A percentile compares a stretch with the other conserved stretches of the same genome.
phyloP scores from a whole-genome alignment of 2,888 invertebrate species.

The Pandemis heparana region DNA sequence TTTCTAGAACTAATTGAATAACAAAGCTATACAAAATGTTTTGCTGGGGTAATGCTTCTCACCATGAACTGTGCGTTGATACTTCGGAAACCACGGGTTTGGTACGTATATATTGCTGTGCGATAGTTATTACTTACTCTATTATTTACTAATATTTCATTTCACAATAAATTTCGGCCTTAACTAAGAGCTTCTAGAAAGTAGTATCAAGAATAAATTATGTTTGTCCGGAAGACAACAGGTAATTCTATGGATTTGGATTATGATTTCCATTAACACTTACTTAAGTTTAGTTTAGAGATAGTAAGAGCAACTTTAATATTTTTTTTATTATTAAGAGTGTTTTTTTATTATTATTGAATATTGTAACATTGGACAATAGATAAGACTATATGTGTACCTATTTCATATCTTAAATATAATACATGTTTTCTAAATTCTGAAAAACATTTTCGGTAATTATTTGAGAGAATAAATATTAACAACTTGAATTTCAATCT shows the following conservation, averaged over 20 bases:
- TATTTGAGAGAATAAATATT: too few relatives aligned
- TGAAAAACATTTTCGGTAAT: too few relatives aligned
- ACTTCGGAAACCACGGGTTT: slow-evolving; percentile 69
- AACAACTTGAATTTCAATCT: too few relatives aligned
- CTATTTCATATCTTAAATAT: too few relatives aligned
- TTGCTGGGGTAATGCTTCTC: slow-evolving; percentile 83
- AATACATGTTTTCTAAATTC: too few relatives aligned
- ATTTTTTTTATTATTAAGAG: background rate
- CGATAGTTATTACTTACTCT: background rate
- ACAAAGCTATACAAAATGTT: slow-evolving; percentile 68
- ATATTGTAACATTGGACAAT: background rate
- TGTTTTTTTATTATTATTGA: background rate
- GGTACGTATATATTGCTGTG: slow-evolving; percentile 58
- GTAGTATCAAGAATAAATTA: background rate
- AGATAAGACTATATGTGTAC: background rate
- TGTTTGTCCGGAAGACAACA: background rate
- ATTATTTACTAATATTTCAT: background rate
- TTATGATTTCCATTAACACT: background rate
- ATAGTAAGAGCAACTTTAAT: background rate
- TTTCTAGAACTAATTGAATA: slow-evolving; percentile 56
- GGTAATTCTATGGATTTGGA: background rate
- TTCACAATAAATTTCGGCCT: background rate
- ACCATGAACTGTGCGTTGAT: slow-evolving; percentile 80
- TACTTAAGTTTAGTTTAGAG: background rate
- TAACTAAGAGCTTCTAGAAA: slow-evolving; percentile 16